phyloP scores from a whole-genome alignment of 2,113 vertebrate genomes.

The Dipodomys ordii region DNA sequence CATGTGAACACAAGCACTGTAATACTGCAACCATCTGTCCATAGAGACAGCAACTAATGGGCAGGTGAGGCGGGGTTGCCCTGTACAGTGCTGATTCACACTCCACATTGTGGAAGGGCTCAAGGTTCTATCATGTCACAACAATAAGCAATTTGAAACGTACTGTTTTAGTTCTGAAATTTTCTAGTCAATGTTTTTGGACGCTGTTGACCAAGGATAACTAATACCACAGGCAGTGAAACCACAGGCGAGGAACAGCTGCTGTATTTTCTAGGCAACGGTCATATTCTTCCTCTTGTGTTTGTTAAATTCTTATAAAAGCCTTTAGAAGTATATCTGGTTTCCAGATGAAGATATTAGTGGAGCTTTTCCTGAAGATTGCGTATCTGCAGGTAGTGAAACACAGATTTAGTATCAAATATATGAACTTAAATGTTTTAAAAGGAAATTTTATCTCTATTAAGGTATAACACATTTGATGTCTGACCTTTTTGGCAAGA shows the following conservation, averaged over 20 bases:
- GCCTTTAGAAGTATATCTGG: constrained; percentile 7
- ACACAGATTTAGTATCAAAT: not conserved
- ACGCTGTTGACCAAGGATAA: not conserved
- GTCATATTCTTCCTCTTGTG: not conserved
- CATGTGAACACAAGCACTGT: not conserved
- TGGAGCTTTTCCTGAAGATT: constrained; percentile 3
- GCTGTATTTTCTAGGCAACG: not conserved
- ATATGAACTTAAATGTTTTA: constrained; percentile 5
- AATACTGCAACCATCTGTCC: not conserved
- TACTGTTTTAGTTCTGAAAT: too few species aligned
- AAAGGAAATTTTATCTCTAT: constrained; percentile 25
- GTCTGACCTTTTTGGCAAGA: too few species aligned
- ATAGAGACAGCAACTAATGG: not conserved
- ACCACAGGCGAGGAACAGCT: not conserved
- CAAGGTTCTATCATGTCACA: not conserved
- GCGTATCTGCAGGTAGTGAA: not conserved
- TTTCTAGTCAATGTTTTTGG: not conserved
- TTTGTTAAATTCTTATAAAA: not conserved
- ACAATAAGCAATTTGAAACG: too few species aligned
- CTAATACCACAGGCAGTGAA: not conserved
- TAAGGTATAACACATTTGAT: too few species aligned
- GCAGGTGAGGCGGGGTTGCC: not conserved
- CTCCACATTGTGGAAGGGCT: not conserved
- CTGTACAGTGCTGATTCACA: not conserved
- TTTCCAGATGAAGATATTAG: constrained; percentile 41